Percentiles rank a stretch among this genome's conserved stretches.
Evolutionary conservation across 2,888 invertebrate genomes (phyloP).

Genomic region (Drosophila prolongata): DNA sequence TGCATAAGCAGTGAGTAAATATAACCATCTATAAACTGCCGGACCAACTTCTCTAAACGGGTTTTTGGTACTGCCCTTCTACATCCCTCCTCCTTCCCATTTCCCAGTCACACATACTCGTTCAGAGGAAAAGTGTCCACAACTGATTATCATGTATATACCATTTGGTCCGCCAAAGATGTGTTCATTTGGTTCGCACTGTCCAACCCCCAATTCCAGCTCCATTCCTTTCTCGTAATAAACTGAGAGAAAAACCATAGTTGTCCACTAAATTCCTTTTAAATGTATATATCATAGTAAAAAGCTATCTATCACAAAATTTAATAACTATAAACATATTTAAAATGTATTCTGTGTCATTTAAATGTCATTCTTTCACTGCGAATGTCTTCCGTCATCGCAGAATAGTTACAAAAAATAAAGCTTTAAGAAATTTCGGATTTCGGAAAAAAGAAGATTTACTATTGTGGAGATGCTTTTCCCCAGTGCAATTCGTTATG

Average conservation of each 20-base stretch:
- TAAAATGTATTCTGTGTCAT: too few species aligned
- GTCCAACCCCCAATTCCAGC: not conserved
- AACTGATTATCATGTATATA: constrained; percentile 48
- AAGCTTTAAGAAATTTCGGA: too few species aligned
- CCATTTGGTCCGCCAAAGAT: constrained; percentile 42
- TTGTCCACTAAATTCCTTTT: too few species aligned
- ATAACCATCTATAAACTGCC: constrained; percentile 30
- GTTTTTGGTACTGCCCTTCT: too few species aligned
- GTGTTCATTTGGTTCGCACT: constrained; percentile 41
- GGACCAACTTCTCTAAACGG: constrained; percentile 22
- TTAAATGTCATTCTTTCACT: too few species aligned
- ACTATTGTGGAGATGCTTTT: not conserved
- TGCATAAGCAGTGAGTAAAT: constrained; percentile 43
- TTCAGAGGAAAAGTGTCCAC: constrained; percentile 37
- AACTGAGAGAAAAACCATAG: constrained; percentile 9
- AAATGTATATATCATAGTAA: too few species aligned
- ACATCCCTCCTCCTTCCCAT: not conserved
- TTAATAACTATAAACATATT: too few species aligned
- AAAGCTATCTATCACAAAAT: too few species aligned
- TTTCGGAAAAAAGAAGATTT: too few species aligned
- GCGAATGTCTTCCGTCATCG: too few species aligned
- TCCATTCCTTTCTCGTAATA: constrained; percentile 2
- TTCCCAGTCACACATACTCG: constrained; percentile 7
- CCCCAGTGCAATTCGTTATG: constrained; percentile 18
- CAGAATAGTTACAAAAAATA: too few species aligned